These are phyloP conservation scores for Bombyx mandarina DNA, from an alignment of 1,140 invertebrate species.

Conservation along the genomic window DNA sequence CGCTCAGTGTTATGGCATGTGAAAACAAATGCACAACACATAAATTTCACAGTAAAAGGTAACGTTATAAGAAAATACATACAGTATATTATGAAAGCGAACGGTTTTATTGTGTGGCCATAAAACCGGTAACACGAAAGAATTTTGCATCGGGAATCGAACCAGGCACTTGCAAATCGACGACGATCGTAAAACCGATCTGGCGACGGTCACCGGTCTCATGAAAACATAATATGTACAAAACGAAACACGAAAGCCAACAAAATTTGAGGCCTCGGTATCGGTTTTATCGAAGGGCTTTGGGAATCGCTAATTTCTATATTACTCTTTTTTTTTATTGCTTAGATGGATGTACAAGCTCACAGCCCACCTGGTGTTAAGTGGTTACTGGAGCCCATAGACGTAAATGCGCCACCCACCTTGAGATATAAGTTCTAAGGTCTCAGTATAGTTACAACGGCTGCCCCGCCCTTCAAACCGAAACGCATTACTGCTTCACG, in stretches of 20 bases:
- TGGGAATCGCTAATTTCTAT: background rate
- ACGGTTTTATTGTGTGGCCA: slow-evolving; percentile 32
- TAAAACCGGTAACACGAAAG: slow-evolving; percentile 20
- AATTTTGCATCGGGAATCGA: slow-evolving; percentile 40
- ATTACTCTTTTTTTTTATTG: background rate
- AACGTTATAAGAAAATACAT: slow-evolving; percentile 18
- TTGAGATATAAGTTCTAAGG: too few relatives aligned
- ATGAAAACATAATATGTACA: slow-evolving; percentile 32
- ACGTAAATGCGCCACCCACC: too few relatives aligned
- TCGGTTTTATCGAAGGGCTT: background rate
- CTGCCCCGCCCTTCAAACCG: too few relatives aligned
- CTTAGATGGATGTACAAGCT: too few relatives aligned
- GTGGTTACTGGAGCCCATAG: too few relatives aligned
- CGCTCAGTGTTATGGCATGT: slow-evolving; percentile 8
- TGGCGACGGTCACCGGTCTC: slow-evolving; percentile 27
- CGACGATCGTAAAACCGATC: slow-evolving; percentile 40
- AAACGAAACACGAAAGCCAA: background rate
- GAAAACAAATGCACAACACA: slow-evolving; percentile 23
- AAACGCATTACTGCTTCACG: too few relatives aligned
- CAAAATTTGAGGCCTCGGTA: background rate
- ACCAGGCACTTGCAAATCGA: slow-evolving; percentile 34
- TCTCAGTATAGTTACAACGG: too few relatives aligned
- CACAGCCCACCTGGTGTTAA: too few relatives aligned
- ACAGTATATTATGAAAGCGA: slow-evolving; percentile 28
- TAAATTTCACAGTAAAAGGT: slow-evolving; percentile 20